Evolutionary conservation across 1,140 invertebrate species (phyloP).

Genomic region (Drosophila insularis): DNA sequence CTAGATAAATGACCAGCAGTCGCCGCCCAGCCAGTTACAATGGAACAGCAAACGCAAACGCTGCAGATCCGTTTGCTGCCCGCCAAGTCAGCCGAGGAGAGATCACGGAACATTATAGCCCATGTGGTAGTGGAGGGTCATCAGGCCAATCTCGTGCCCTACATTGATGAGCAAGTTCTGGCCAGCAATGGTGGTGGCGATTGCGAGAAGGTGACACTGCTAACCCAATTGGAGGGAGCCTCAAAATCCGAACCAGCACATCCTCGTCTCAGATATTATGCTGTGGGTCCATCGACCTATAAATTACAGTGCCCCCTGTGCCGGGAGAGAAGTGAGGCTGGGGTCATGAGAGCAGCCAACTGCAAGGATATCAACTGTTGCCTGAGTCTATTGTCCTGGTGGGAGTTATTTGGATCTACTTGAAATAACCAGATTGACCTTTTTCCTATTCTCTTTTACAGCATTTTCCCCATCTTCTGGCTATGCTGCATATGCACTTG

Average conservation of each 20-base stretch:
- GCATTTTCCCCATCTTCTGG: constrained; percentile 76
- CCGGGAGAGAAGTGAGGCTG: constrained; percentile 64
- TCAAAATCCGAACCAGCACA: constrained; percentile 18
- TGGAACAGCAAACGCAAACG: constrained; percentile 64
- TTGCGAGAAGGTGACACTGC: constrained; percentile 43
- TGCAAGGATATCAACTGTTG: constrained; percentile 72
- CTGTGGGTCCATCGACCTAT: constrained; percentile 72
- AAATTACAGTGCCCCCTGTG: constrained; percentile 72
- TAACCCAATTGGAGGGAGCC: constrained; percentile 34
- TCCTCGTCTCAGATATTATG: constrained; percentile 63
- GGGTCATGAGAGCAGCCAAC: constrained; percentile 72
- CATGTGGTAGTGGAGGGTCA: constrained; percentile 73
- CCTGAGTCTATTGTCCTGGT: constrained; percentile 73
- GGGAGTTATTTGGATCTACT: constrained; percentile 6
- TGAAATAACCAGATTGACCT: too few relatives aligned
- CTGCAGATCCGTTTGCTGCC: constrained; percentile 71
- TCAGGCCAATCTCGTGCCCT: constrained; percentile 53
- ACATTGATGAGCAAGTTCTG: constrained; percentile 65
- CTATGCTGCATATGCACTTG: constrained; percentile 76
- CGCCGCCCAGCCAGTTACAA: constrained; percentile 48
- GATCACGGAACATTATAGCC: constrained; percentile 69
- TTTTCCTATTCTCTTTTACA: constrained; percentile 5
- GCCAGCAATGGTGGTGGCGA: background rate
- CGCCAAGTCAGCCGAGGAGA: constrained; percentile 66
- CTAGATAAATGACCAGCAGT: constrained; percentile 1